Evolutionary conservation across 2,113 vertebrate species (phyloP).

Genomic region (Alexandromys fortis): DNA sequence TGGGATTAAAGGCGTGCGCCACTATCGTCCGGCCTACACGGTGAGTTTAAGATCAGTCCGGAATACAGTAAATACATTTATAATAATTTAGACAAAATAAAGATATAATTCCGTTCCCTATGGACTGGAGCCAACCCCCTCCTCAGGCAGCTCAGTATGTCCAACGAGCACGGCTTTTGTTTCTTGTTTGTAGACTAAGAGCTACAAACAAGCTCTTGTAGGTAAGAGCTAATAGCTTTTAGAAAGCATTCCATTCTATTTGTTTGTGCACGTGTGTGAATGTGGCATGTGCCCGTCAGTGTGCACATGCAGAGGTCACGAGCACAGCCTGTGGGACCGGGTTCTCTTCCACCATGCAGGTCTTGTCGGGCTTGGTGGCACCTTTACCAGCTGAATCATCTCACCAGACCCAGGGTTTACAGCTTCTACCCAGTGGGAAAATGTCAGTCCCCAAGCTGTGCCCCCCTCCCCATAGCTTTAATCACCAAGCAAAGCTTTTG

Average conservation of each 20-base stretch:
- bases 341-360: neutral
- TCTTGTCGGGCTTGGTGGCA: neutral
- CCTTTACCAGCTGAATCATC: neutral
- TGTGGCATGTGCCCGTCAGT: too few relatives aligned
- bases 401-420: neutral
- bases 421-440: neutral
- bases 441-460: neutral
- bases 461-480: constrained; percentile 18
- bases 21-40: too few relatives aligned
- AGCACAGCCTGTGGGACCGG: neutral
- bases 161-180: neutral
- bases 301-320: neutral
- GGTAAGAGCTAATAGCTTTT: neutral
- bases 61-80: neutral
- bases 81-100: constrained; percentile 47
- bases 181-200: constrained; percentile 32
- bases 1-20: too few relatives aligned
- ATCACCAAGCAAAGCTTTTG: constrained; percentile 3
- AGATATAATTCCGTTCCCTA: neutral
- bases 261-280: neutral
- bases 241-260: neutral
- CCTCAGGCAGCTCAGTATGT: neutral
- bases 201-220: neutral
- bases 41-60: neutral
- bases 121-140: neutral